phyloP scores from a whole-genome alignment of 92 coral and sea anemone genomes.

The Anthopleura xanthogrammica region DNA sequence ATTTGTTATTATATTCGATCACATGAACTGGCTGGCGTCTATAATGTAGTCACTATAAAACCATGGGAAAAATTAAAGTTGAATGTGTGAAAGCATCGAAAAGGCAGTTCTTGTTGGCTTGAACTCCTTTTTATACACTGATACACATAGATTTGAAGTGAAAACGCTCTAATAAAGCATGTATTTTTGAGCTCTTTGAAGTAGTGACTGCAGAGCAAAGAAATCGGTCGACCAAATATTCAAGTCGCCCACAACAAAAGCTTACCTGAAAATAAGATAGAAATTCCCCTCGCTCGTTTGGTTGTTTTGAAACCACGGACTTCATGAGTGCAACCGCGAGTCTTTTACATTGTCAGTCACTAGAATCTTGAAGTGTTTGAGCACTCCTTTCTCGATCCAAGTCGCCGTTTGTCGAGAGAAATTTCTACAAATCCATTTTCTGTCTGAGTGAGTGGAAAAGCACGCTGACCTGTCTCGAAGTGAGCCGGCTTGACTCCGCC shows the following conservation, averaged over 20 bases:
- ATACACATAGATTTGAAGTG: background rate
- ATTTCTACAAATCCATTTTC: constrained; percentile 22
- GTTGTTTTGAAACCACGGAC: constrained; percentile 23
- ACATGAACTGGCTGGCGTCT: constrained; percentile 17
- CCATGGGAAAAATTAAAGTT: background rate
- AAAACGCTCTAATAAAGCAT: background rate
- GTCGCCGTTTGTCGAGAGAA: constrained; percentile 1
- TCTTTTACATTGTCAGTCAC: constrained; percentile 20
- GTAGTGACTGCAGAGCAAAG: background rate
- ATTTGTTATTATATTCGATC: background rate
- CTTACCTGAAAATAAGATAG: constrained; percentile 20
- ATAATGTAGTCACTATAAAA: constrained; percentile 14
- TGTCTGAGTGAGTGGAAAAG: constrained; percentile 9
- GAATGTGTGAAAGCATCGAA: background rate
- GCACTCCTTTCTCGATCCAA: constrained; percentile 10
- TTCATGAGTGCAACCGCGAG: constrained; percentile 18
- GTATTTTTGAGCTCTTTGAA: background rate
- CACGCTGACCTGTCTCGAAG: constrained; percentile 35
- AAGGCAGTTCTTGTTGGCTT: background rate
- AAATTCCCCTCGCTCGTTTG: constrained; percentile 6
- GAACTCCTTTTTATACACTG: background rate
- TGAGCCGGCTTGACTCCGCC: constrained; percentile 31
- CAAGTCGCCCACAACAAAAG: constrained; percentile 17
- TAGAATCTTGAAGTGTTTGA: constrained; percentile 6
- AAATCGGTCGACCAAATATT: background rate